Base-by-base conservation (phyloP, 2,888 invertebrate genomes). In the Cephonodes hylas region DNA sequence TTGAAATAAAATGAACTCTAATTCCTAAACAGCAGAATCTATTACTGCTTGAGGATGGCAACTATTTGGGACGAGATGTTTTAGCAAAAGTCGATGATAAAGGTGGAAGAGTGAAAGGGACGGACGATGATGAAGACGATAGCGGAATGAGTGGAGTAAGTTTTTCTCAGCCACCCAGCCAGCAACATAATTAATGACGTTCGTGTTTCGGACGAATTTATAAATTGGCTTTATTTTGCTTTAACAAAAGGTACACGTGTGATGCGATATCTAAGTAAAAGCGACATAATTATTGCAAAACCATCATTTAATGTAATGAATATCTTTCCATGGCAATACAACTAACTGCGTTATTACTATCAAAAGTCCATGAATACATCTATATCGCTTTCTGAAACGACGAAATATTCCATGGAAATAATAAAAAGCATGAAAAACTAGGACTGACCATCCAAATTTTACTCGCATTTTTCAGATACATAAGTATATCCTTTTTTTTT, bases 161-260 rank as follows among this genome's bases (percentile, higher is more conserved):
- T 87, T 91, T 91, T 91, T 91, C 91, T 88, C 87, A 92, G 90
- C 92, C 92, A 92, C 92, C 91, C 91, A 92, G 88, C 87, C 91
- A 90, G 92, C 92, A 92, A 92, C 92, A 92, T 92, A 92, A 92
- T 92, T 92, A 92, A 92, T 92, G 92, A 86, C 80, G 84, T 82
- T 88, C 88, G 89, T 88, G 90, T 89, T 80, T 86, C 83, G 85
- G 88, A 91, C 90, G 90, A 88, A 91, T 91, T 91, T 91, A 90
- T 90, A 91, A 91, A 91, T 90, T 90, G 89, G 86, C 84, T 87
- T 87, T 83, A 89, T 88, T 89, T 81, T 79, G 81, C 86, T 86
- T 88, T 85, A 89, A 87, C 86, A 86, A 88, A 87, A 84, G 71
- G 74, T 80, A 85, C 85, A 87, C 80, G 79, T 84, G 83, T 86